A percentile compares a stretch with the other conserved stretches of the same genome.
Evolutionary conservation across 2,797 vertebrate species (phyloP).

Genomic region (Myotis findleyi): DNA sequence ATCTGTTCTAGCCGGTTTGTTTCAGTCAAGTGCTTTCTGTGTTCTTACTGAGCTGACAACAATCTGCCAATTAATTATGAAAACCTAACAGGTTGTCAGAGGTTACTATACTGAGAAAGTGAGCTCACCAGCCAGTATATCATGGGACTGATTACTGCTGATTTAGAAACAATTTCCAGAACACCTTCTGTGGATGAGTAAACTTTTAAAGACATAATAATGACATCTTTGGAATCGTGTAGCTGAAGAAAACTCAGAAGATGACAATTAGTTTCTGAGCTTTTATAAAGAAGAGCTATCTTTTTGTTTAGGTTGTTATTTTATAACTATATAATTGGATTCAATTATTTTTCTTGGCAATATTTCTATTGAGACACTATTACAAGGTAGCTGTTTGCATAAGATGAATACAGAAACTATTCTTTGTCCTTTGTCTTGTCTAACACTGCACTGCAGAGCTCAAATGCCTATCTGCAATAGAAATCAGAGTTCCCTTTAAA

Average conservation of each 20-base stretch:
- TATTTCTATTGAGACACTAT: background rate
- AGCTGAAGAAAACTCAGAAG: background rate
- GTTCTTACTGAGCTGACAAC: slow-evolving; percentile 59
- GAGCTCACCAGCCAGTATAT: slow-evolving; percentile 23
- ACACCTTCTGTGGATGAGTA: background rate
- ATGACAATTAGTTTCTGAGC: background rate
- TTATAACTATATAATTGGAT: background rate
- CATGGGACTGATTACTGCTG: background rate
- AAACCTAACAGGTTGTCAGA: slow-evolving; percentile 60
- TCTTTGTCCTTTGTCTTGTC: background rate
- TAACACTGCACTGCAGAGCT: background rate
- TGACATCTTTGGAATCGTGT: background rate
- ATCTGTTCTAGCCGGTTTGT: slow-evolving; percentile 51
- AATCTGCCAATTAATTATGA: slow-evolving; percentile 66
- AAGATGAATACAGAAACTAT: background rate
- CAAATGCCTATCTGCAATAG: background rate
- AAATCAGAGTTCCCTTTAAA: background rate
- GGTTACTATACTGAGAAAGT: slow-evolving; percentile 5
- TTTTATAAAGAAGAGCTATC: background rate
- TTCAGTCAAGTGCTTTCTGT: slow-evolving; percentile 17
- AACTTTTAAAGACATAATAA: slow-evolving; percentile 33
- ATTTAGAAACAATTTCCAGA: slow-evolving; percentile 48
- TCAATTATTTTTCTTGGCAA: background rate
- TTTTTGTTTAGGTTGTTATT: background rate
- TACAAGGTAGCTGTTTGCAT: background rate